Base-by-base conservation (phyloP, 1,140 invertebrate species). In the Aporrectodea caliginosa region DNA sequence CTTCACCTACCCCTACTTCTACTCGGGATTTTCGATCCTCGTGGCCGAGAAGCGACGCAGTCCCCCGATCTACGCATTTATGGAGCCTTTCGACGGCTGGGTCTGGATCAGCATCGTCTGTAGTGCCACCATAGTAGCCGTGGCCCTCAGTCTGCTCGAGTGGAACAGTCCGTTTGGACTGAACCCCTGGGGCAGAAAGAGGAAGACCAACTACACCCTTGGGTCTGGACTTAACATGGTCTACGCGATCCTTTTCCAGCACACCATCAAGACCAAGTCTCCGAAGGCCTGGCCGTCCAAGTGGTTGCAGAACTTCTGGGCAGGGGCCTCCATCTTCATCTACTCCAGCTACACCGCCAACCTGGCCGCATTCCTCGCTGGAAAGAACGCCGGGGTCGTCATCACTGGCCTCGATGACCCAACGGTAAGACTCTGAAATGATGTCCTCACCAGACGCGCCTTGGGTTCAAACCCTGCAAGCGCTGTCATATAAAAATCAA, bases 241-340 rank as follows among this genome's bases (percentile, higher is more conserved):
- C 91, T 96, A 94, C 93, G 95, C 94, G 0, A 89, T 96, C 43
- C 90, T 97, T 0, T 97, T 95, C 87, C 94, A 94, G 68, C 95
- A 97, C 89, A 91, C 96, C 35, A 94, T 97, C 2, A 94, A 94
- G 68, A 97, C 97, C 85, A 97, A 98, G 89, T 94, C 95, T n/a
- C 95, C 95, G 22, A 97, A 98, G 88, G 95, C 94, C 72, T 97
- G 95, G 95, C 95, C 95, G 83, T 96, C 96, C 88, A 97, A 97
- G 89, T 86, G 86, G 16, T 82, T 88, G 79, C 87, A 88, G 81
- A 98, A 97, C 87, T 93, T 97, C 71, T 97, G 95, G 95, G 95
- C 95, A 58, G 94, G 94, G 34, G 96, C 96, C 87, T 94, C 93
- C 79, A 95, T 97, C 78, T 96, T 97, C 86, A 96, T 97, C 85